Conservation (phyloP, 2,797 vertebrate species). For the Syndactyla subalaris region DNA sequence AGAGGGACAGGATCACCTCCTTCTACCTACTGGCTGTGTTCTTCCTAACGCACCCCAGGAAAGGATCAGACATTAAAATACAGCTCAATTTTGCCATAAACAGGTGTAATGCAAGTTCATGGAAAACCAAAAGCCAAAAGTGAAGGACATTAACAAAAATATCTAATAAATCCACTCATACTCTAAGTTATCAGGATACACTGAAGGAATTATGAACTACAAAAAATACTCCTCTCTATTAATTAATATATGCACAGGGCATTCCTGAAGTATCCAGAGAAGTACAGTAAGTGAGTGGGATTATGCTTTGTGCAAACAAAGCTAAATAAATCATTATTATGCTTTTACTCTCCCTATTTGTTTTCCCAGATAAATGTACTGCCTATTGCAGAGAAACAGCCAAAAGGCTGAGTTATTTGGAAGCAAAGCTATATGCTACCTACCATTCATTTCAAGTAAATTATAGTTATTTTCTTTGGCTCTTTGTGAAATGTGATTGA, state of each 20-base stretch:
- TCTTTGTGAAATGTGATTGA: background rate
- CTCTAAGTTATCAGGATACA: background rate
- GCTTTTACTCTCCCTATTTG: background rate
- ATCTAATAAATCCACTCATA: background rate
- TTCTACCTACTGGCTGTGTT: background rate
- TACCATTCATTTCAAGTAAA: conserved; percentile 17
- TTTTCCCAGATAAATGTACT: conserved; percentile 18
- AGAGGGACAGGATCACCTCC: background rate
- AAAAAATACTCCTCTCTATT: background rate
- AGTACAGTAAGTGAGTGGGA: background rate
- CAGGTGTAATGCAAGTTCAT: background rate
- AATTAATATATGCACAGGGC: background rate
- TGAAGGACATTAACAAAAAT: background rate
- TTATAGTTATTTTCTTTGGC: conserved; percentile 37
- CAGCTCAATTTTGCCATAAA: background rate
- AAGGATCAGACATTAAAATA: background rate
- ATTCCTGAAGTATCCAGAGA: background rate
- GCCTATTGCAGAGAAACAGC: background rate
- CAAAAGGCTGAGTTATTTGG: background rate
- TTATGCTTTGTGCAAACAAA: conserved; percentile 5
- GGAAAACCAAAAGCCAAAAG: background rate
- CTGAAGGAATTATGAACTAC: background rate
- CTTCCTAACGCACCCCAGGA: background rate
- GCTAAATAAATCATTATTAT: background rate
- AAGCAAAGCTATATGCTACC: background rate